Base-by-base conservation (phyloP, 2,888 invertebrate genomes). In the Geotrupes spiniger region DNA sequence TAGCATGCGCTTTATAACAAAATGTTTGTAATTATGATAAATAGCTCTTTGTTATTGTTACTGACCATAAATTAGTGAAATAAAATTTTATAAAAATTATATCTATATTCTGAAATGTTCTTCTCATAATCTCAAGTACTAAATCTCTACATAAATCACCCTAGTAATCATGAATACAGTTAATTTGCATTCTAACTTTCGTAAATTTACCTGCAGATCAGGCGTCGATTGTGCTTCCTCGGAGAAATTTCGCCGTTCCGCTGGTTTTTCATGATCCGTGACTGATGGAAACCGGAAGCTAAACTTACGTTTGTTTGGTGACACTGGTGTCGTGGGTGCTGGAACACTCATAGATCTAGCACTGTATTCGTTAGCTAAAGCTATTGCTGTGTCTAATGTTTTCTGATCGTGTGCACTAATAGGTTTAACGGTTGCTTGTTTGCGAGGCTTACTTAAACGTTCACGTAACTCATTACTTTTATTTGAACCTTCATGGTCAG, bases 351-450 rank as follows among this genome's bases (percentile, higher is more conserved):
- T 64, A n/a, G 69, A 69, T 58, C 69, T 64, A 15, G 68, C 66
- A 16, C 55, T 46, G 11, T 46, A 51, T 10, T 95, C 93, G 71
- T 92, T 92, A 12, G 94, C 95, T 75, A 95, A 81, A 42, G 92
- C 92, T 52, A 95, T 93, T 0, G 95, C 96, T 12, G 89, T 89
- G 63, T 96, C 92, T 51, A 97, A 77, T 5, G 92, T 91, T 71
- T 86, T 90, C 70, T 92, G 87, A 66, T 96, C 96, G 51, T 93
- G 87, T 0, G 93, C 89, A 8, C 95, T 95, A 75, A 97, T 94
- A 2, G 88, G 92, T 71, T 95, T 96, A 66, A 95, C 88, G 0
- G 82, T 76, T 15, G 77, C 76, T 46, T 71, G 71, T 57, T 74
- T 73, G 27, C 68, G 63, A 38, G 58, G 72, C 69, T 66, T 78